A percentile compares a stretch with the other conserved stretches of the same genome.
Conservation (phyloP, 2,888 invertebrate species). For the Caenorhabditis sp. region DNA sequence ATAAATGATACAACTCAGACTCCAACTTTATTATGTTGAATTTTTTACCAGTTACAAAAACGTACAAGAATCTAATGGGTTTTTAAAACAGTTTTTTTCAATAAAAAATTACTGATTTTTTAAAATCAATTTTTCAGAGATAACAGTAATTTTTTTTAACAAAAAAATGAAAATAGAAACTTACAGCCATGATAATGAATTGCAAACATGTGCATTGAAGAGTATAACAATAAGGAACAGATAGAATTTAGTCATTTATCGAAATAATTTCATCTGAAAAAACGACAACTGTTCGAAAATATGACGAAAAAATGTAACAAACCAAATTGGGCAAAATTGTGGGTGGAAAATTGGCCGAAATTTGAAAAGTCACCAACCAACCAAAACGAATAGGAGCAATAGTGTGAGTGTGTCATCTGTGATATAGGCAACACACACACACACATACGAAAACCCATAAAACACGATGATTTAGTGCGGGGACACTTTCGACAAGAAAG, state of each 20-base stretch:
- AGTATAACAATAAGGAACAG: neutral
- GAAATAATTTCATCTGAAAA: too few species aligned
- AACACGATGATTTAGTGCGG: slow-evolving; percentile 45
- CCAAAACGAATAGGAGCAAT: neutral
- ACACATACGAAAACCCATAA: slow-evolving; percentile 40
- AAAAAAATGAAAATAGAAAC: neutral
- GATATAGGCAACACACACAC: slow-evolving; percentile 34
- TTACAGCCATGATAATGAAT: neutral
- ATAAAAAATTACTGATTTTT: too few species aligned
- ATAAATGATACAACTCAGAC: too few species aligned
- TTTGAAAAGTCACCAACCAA: neutral
- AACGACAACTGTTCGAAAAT: neutral
- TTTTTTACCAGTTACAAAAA: too few species aligned
- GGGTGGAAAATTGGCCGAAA: neutral
- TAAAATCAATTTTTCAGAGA: too few species aligned
- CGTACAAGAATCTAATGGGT: too few species aligned
- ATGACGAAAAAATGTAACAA: neutral
- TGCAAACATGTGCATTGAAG: neutral
- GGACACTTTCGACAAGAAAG: neutral
- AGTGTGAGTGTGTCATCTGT: slow-evolving; percentile 13
- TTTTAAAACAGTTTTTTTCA: too few species aligned
- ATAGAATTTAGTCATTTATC: neutral
- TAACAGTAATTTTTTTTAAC: too few species aligned
- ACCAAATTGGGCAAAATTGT: neutral
- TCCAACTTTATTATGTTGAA: too few species aligned